Evolutionary conservation across 2,113 vertebrate species (phyloP).

Genomic region (Phylloscopus trochilus): DNA sequence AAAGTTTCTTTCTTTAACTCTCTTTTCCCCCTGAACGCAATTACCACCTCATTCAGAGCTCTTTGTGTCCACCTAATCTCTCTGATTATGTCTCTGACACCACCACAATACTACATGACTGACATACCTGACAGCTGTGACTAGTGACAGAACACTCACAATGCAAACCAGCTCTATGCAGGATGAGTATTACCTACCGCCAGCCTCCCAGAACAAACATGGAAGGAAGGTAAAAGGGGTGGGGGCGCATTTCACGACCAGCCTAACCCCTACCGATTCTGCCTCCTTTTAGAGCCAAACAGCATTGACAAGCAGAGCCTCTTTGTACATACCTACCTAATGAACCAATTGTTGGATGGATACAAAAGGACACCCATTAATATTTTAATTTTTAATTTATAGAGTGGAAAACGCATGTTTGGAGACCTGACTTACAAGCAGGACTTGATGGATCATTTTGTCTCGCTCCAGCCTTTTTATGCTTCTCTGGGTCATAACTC

Average conservation of each 20-base stretch:
- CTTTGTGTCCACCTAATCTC: constrained; percentile 78
- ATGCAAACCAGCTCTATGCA: constrained; percentile 61
- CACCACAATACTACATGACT: constrained; percentile 73
- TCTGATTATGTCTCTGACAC: constrained; percentile 74
- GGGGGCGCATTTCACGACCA: constrained; percentile 32
- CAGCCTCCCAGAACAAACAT: constrained; percentile 36
- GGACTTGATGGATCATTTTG: constrained; percentile 35
- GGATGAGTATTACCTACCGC: constrained; percentile 68
- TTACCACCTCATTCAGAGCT: constrained; percentile 73
- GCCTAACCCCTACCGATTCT: constrained; percentile 42
- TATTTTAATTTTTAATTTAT: constrained; percentile 58
- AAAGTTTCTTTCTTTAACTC: constrained; percentile 75
- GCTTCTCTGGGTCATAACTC: not conserved
- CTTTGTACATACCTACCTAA: constrained; percentile 61
- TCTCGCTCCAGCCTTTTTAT: constrained; percentile 3
- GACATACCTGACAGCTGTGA: constrained; percentile 77
- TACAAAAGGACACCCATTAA: constrained; percentile 50
- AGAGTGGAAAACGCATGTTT: constrained; percentile 40
- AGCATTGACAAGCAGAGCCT: constrained; percentile 42
- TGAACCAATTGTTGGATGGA: constrained; percentile 44
- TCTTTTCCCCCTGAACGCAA: constrained; percentile 71
- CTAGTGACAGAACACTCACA: constrained; percentile 67
- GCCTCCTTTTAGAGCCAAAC: constrained; percentile 51
- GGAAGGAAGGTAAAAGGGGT: constrained; percentile 59
- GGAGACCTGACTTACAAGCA: constrained; percentile 32